phyloP scores from a whole-genome alignment of 2,113 vertebrate genomes.

The Channa maculata region DNA sequence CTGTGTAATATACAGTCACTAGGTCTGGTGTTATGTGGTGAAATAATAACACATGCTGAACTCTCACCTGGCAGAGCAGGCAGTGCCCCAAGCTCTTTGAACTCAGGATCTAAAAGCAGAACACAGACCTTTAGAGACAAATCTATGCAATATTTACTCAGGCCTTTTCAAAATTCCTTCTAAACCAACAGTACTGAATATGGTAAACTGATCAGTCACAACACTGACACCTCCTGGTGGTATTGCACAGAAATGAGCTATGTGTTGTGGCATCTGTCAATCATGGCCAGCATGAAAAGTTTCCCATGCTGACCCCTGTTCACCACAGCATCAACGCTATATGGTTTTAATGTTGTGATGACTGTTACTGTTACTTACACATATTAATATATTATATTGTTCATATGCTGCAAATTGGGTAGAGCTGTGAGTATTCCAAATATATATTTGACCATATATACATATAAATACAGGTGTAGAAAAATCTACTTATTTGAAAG shows the following conservation, averaged over 20 bases:
- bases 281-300: no score
- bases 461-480: not conserved
- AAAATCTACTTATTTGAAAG: not conserved
- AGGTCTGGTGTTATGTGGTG: not conserved
- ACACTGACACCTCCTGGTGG: no score
- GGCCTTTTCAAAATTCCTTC: not conserved
- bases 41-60: constrained; percentile 10
- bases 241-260: no score
- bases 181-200: no score
- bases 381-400: no score
- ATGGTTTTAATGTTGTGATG: no score
- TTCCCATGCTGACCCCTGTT: no score
- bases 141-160: not conserved
- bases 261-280: no score
- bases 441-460: not conserved
- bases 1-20: not conserved
- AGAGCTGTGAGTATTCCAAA: not conserved
- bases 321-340: no score
- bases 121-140: constrained; percentile 12
- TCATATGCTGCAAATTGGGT: no score
- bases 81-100: constrained; percentile 89
- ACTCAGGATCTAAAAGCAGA: constrained; percentile 93
- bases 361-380: no score
- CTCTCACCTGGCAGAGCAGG: constrained; percentile 93
- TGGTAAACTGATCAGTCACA: no score